These are phyloP conservation scores for Sinella curviseta DNA, from an alignment of 1,140 invertebrate genomes.

Conservation along the genomic window DNA sequence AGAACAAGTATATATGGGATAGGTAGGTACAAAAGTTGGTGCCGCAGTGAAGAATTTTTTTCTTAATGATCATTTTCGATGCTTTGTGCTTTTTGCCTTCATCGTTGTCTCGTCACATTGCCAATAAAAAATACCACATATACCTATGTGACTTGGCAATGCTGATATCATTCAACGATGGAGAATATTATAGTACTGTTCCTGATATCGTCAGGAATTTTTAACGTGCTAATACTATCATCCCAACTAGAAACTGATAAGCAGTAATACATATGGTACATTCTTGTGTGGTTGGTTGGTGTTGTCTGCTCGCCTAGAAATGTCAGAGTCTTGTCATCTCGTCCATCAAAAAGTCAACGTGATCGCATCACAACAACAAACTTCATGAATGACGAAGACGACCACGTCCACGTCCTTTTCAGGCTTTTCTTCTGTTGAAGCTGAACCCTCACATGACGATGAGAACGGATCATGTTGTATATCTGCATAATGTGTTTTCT, in stretches of 20 bases:
- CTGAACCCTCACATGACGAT: background rate
- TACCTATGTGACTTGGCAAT: no score
- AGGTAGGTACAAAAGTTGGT: no score
- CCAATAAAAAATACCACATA: no score
- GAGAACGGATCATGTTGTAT: background rate
- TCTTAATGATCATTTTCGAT: no score
- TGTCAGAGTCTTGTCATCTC: slow-evolving; percentile 24
- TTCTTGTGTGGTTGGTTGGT: background rate
- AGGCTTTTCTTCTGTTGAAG: background rate
- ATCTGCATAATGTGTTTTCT: background rate
- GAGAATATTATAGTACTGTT: background rate
- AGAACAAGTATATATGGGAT: no score
- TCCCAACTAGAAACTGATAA: no score
- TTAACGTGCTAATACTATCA: no score
- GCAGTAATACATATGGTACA: no score
- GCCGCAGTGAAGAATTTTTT: no score
- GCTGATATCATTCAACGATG: background rate
- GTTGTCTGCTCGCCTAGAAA: slow-evolving; percentile 19
- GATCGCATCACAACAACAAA: background rate
- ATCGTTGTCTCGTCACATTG: no score
- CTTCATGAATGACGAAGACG: background rate
- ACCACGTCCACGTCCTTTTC: slow-evolving; percentile 22
- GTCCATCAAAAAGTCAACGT: slow-evolving; percentile 7
- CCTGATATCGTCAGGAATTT: no score
- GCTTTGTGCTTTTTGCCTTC: no score